Base-by-base conservation (phyloP, 2,113 vertebrate genomes). In the Myrmecophaga tridactyla region DNA sequence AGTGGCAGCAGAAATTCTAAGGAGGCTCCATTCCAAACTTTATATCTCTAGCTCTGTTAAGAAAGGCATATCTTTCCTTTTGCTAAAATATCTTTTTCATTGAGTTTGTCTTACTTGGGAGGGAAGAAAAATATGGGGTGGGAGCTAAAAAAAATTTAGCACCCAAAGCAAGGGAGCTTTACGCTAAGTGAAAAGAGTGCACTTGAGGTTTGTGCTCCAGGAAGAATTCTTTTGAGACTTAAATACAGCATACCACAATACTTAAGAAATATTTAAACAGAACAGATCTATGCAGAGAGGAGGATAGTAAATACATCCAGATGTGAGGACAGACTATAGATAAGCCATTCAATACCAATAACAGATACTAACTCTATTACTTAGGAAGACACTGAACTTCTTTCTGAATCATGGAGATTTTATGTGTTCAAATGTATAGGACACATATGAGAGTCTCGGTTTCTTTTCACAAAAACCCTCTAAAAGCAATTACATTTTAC, bases 401-500 rank as follows among this genome's bases (percentile, higher is more conserved):
- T 89, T 62, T 6, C 12, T 53, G 36, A 91, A 46, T 89, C 25
- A 78, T 72, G 56, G 82, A 87, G 14, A 3, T 58, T 92, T 88
- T 23, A 15, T 8, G 4, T 83, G 7, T 95, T 86, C 27, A 75
- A 76, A 94, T 80, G 3, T 53, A 48, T 51, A 39, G 7, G 21
- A 62, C 5, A 43, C 6, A 67, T 56, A 39, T 21, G 10, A 91
- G 6, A 76, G 15, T 90, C 6, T 15, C 12, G 80, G 89, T 72
- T 83, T 88, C 39, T 73, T 88, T 91, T 13, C 56, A 70, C 8
- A 46, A 93, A 73, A 48, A 48, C 7, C 1, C 12, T 92, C 43
- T 90, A 85, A 89, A 88, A 76, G 18, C 8, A 63, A 65, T 87
- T 97, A 51, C 1, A 85, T 36, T 84, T 96, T 84, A 81, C 15